Evolutionary conservation across 2,797 vertebrate genomes (phyloP), one percentile per base, ranked within the genome.

Genomic region (Rhodeus uyekii): DNA sequence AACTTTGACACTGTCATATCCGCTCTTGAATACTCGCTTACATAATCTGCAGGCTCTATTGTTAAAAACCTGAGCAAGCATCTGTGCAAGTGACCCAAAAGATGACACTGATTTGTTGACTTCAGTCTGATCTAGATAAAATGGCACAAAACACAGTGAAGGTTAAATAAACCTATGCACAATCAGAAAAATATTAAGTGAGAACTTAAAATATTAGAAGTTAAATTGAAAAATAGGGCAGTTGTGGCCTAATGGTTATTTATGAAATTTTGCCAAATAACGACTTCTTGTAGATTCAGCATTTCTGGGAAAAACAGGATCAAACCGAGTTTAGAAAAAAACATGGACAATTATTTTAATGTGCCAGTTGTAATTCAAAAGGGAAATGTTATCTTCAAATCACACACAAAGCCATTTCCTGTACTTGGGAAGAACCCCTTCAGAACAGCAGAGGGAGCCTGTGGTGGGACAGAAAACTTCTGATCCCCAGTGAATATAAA

Each of bases 391-490:
- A 39, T 53, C 32, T 65, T 48, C 22, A 12, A 24, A 3, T 19
- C 12, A 0, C 29, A 8, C 2, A 53, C 71, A 16, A 9, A 36
- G 24, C 10, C 0, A 7, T 74, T 74, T 75, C 69, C 71, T 55
- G 24, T 32, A 22, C 34, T 60, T 71, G 42, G 39, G n/a, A 74
- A 32, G 3, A 50, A 13, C 16, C 4, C 10, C 16, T 16, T 81
- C 3, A 27, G 68, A 39, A 78, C 84, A 82, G 84, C 73, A 76
- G 60, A 71, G 77, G 63, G 64, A 86, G 77, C 50, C 55, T 63
- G 10, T 3, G 3, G 36, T 8, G 71, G 46, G 55, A 24, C 0
- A 3, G 27, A 38, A 38, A 38, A 13, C 46, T 10, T 76, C 9
- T 14, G 34, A 44, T 64, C 18, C 4, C 38, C 9, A 13, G 8